These are phyloP conservation scores for Lordiphosa clarofinis DNA, from an alignment of 1,140 invertebrate species.

Conservation along the genomic window DNA sequence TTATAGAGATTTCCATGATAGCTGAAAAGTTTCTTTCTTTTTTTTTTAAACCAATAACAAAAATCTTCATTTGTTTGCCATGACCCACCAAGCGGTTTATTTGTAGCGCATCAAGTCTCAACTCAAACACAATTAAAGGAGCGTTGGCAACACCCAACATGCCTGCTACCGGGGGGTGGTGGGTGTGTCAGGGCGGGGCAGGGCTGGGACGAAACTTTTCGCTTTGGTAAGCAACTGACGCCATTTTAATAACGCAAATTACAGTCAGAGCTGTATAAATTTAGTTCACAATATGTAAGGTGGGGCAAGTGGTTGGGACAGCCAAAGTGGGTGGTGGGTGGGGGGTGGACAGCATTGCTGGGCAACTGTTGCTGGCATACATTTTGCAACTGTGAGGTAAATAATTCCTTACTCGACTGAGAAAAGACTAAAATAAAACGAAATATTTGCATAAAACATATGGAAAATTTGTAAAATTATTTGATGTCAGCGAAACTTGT, in stretches of 20 bases:
- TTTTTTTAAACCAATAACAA: background rate
- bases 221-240: conserved; percentile 69
- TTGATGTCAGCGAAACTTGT: no score
- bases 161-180: conserved; percentile 4
- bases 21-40: background rate
- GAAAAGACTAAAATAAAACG: no score
- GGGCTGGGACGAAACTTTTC: conserved; percentile 36
- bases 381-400: conserved; percentile 38
- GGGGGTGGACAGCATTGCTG: conserved; percentile 8
- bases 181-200: conserved; percentile 4
- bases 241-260: conserved; percentile 75
- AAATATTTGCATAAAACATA: no score
- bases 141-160: conserved; percentile 15
- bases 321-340: background rate
- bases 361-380: conserved; percentile 62
- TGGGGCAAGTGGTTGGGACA: background rate
- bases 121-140: conserved; percentile 48
- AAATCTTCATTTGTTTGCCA: background rate
- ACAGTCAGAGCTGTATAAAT: conserved; percentile 65
- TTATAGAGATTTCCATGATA: background rate
- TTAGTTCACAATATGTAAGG: conserved; percentile 45
- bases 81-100: conserved; percentile 5
- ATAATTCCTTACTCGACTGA: no score
- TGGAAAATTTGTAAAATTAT: no score
- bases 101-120: conserved; percentile 27